A percentile compares a stretch with the other conserved stretches of the same genome.
phyloP scores from a whole-genome alignment of 1,140 invertebrate species.

The Polypedilum pembai region DNA sequence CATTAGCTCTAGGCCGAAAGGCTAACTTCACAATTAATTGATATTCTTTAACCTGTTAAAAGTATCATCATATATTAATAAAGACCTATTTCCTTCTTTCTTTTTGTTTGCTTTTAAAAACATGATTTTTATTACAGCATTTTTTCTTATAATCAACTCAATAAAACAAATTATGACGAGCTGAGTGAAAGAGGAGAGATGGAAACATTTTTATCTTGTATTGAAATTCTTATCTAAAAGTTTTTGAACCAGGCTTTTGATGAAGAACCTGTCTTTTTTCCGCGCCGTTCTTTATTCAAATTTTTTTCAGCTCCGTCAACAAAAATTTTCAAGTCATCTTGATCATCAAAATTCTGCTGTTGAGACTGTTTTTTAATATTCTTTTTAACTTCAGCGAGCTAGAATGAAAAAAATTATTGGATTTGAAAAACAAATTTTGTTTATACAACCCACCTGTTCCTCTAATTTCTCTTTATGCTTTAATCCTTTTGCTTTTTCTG shows the following conservation, averaged over 20 bases:
- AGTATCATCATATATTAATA: too few relatives aligned
- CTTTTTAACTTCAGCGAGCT: slow-evolving; percentile 21
- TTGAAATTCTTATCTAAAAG: slow-evolving; percentile 31
- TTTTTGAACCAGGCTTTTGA: background rate
- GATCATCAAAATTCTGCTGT: background rate
- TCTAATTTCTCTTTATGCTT: slow-evolving; percentile 78
- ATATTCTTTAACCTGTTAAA: too few relatives aligned
- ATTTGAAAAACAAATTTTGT: too few relatives aligned
- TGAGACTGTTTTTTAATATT: slow-evolving; percentile 26
- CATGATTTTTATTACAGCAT: too few relatives aligned
- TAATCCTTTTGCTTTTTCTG: slow-evolving; percentile 71
- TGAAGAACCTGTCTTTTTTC: background rate
- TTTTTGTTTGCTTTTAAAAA: too few relatives aligned
- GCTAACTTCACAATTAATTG: too few relatives aligned
- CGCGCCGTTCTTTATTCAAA: background rate
- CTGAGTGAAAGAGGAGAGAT: too few relatives aligned
- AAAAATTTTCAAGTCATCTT: background rate
- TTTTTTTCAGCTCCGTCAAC: slow-evolving; percentile 26
- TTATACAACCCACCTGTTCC: slow-evolving; percentile 60
- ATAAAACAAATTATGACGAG: too few relatives aligned
- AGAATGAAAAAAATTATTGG: background rate
- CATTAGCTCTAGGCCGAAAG: too few relatives aligned
- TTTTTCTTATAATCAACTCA: too few relatives aligned
- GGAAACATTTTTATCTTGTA: too few relatives aligned
- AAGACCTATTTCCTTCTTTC: too few relatives aligned